Conservation (phyloP, 2,888 invertebrate genomes). For the Aquatica leii region DNA sequence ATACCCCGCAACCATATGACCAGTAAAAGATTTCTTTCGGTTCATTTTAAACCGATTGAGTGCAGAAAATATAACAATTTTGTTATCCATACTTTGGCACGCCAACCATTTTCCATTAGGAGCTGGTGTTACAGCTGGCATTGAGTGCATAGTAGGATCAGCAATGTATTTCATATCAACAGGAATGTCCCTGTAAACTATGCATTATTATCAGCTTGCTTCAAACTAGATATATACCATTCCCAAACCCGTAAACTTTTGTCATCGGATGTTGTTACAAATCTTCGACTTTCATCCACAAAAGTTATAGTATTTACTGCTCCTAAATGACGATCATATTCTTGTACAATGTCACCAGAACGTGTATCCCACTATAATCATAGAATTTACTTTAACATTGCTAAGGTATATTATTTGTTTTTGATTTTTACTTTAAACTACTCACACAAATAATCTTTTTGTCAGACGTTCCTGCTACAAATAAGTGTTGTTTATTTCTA, state of each 20-base stretch:
- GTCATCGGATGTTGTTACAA: constrained; percentile 99
- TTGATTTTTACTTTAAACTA: constrained; percentile 49
- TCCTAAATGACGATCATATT: constrained; percentile 98
- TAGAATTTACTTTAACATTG: constrained; percentile 8
- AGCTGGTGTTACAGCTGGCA: constrained; percentile 94
- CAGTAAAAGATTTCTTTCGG: constrained; percentile 95
- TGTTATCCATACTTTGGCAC: constrained; percentile 99
- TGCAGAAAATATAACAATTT: constrained; percentile 97
- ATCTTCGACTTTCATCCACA: constrained; percentile 96
- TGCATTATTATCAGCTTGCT: too few species aligned
- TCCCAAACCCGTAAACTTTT: constrained; percentile 99
- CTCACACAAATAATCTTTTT: constrained; percentile 99
- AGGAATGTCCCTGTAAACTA: constrained; percentile 78
- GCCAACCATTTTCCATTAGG: constrained; percentile 99
- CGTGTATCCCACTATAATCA: constrained; percentile 90
- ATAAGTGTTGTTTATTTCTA: constrained; percentile 94
- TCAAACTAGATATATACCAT: constrained; percentile 84
- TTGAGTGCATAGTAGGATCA: constrained; percentile 98
- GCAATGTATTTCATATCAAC: constrained; percentile 99
- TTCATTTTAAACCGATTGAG: constrained; percentile 98
- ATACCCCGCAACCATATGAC: constrained; percentile 99
- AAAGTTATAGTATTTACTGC: constrained; percentile 99
- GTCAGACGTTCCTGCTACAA: constrained; percentile 98
- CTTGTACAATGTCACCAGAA: constrained; percentile 94
- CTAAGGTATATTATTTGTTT: constrained; percentile 1